Evolutionary conservation across 2,113 vertebrate genomes (phyloP), one percentile per base, ranked within the genome.

Genomic region (Epinephelus lanceolatus): DNA sequence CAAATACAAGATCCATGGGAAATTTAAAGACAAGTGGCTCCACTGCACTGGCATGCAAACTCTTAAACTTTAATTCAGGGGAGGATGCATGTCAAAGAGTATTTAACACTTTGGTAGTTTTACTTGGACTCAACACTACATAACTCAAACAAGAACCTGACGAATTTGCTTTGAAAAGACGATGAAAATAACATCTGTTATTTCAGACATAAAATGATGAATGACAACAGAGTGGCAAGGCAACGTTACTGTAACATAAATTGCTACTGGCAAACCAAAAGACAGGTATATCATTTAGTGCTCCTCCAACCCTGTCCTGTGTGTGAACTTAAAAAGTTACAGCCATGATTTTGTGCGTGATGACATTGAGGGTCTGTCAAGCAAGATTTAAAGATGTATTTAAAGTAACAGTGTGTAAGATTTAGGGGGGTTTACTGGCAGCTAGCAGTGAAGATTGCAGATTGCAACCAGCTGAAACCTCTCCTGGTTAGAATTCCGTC

Each of bases 1-100:
- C 61, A 77, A 69, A 73, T 52, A 7, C 37, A 25, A 57, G 49
- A 13, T 71, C 59, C 63, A 77, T 33, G 74, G 55, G 47, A 75
- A 65, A 61, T 59, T 17, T 62, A 23, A 79, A 52, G 33, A 30
- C 42, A 75, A 61, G 37, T 70, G 61, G 37, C 30, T 52, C 57
- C 18, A 61, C 13, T 75, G 33, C 25, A 59, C 53, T 49, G 53
- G 10, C 40, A 79, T 62, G 53, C 60, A 74, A 73, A 70, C 47
- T 73, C 42, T 56, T 61, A 19, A 67, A 21, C 61, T 68, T 73
- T 57, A 42, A 79, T 84, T 66, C 21, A 45, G 25, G 8, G 11
- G 14, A 57, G n/a, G 18, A 40, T 42, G 68, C 23, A 33, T 49
- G 23, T 51, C 25, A 71, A 21, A 51, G 49, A 63, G 71, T 76